Conservation (phyloP, 1,140 invertebrate genomes). For the Bemisia tabaci region DNA sequence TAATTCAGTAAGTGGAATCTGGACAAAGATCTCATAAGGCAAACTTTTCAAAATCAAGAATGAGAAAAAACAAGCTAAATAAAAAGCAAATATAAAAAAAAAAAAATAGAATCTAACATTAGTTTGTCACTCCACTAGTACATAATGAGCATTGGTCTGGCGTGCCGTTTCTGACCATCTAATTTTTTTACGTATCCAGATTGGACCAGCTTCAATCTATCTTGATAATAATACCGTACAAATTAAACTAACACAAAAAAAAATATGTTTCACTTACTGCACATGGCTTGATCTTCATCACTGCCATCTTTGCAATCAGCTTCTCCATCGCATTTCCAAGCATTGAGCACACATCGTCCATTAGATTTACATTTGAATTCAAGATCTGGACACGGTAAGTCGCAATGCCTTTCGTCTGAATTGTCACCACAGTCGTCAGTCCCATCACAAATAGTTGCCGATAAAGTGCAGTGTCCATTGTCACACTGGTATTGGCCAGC, state of each 20-base stretch:
- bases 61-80: no score
- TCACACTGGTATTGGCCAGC: conserved; percentile 87
- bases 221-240: no score
- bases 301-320: conserved; percentile 87
- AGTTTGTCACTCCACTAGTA: no score
- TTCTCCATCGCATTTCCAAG: conserved; percentile 93
- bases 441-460: conserved; percentile 85
- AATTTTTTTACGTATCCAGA: no score
- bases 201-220: no score
- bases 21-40: no score
- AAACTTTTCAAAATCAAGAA: no score
- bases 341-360: conserved; percentile 81
- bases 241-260: no score
- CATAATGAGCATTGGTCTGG: no score
- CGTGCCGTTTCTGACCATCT: no score
- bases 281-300: conserved; percentile 80
- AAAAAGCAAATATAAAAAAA: not conserved
- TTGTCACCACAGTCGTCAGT: conserved; percentile 75
- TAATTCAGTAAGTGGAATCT: no score
- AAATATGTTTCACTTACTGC: conserved; percentile 48
- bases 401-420: conserved; percentile 41
- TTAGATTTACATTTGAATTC: conserved; percentile 86
- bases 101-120: no score
- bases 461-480: conserved; percentile 83
- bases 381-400: conserved; percentile 71